phyloP scores from a whole-genome alignment of 2,113 vertebrate species.

The Menura novaehollandiae region DNA sequence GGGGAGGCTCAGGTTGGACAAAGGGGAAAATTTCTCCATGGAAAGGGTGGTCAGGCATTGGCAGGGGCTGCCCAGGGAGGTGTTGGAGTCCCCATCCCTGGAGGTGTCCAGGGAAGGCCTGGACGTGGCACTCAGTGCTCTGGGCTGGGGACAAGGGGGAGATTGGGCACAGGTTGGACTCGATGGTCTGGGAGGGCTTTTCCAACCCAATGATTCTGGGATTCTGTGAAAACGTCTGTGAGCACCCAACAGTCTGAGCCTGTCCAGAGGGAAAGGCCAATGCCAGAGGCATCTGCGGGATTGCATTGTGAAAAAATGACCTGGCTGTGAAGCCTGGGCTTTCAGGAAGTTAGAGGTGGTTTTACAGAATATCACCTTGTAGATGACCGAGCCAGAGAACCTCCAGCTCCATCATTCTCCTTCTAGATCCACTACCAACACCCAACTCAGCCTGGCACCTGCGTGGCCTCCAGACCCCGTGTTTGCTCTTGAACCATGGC shows the following conservation, averaged over 20 bases:
- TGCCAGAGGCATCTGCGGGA: not conserved
- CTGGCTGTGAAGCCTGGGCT: not conserved
- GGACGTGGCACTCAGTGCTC: not conserved
- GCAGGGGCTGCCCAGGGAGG: not conserved
- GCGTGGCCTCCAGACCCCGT: fast-evolving
- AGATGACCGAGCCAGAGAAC: not conserved
- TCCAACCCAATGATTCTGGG: not conserved
- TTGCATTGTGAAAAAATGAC: not conserved
- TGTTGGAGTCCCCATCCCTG: not conserved
- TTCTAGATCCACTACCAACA: not conserved
- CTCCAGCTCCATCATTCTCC: not conserved
- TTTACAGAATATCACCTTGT: not conserved
- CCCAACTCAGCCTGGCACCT: not conserved
- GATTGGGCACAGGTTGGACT: fast-evolving
- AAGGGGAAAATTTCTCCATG: fast-evolving
- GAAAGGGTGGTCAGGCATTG: not conserved
- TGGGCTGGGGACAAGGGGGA: not conserved
- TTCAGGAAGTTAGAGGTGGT: not conserved
- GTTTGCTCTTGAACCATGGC: not conserved
- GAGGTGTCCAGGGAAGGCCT: not conserved
- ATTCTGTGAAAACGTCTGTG: not conserved
- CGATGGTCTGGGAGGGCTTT: fast-evolving
- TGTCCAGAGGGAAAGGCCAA: not conserved
- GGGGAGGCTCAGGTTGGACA: fast-evolving
- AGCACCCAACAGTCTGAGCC: not conserved